These are phyloP conservation scores for Aurelia aurita DNA, from an alignment of 30 jellyfish, hydroid and myxozoan genomes.

Conservation along the genomic window DNA sequence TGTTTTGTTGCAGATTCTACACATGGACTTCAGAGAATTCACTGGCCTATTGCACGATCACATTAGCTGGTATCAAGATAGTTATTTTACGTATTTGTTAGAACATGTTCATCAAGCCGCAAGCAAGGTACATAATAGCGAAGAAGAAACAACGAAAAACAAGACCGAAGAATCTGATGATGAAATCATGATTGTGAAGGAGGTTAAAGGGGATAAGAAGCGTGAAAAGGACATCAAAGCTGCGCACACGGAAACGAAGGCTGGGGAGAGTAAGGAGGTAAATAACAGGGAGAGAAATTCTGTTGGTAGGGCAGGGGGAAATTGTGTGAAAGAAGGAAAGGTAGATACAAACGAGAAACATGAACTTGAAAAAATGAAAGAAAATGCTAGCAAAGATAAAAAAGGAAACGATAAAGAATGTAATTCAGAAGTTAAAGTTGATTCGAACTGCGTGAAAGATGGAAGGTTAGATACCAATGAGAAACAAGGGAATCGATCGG, in stretches of 20 bases:
- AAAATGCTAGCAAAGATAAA: too few relatives aligned
- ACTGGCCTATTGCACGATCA: slow-evolving; percentile 67
- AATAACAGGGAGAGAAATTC: background rate
- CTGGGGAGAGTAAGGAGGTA: background rate
- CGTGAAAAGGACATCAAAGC: background rate
- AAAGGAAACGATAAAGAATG: too few relatives aligned
- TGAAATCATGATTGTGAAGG: slow-evolving; percentile 44
- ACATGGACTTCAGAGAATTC: slow-evolving; percentile 67
- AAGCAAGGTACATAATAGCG: slow-evolving; percentile 35
- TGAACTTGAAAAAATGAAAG: too few relatives aligned
- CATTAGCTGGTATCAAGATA: slow-evolving; percentile 64
- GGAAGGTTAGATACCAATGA: too few relatives aligned
- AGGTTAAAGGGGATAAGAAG: slow-evolving; percentile 2
- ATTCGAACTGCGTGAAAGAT: too few relatives aligned
- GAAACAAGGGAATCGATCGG: too few relatives aligned
- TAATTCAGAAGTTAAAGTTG: too few relatives aligned
- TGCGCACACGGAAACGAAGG: background rate
- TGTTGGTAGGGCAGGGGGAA: too few relatives aligned
- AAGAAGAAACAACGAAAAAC: background rate
- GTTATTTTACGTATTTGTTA: slow-evolving; percentile 36
- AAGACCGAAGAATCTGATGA: slow-evolving; percentile 58
- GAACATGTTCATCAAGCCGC: slow-evolving; percentile 55
- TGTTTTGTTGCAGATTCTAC: slow-evolving; percentile 44
- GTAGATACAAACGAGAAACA: too few relatives aligned
- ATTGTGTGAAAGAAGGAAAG: too few relatives aligned